Evolutionary conservation across 2,797 vertebrate genomes (phyloP).

Genomic region (Esox lucius): DNA sequence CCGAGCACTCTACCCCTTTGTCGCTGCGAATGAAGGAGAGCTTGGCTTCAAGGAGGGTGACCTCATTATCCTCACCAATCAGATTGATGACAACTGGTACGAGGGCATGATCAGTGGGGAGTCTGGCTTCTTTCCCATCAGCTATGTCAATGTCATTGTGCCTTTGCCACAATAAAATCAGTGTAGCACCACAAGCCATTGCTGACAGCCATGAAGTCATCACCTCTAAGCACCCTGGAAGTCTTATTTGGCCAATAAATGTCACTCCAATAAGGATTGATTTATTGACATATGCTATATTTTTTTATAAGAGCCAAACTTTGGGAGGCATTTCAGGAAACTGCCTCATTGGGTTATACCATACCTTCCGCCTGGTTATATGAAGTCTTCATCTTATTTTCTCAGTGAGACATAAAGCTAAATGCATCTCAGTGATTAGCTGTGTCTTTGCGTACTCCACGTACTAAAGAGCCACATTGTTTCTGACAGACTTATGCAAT

Average conservation of each 20-base stretch:
- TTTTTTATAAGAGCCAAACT: background rate
- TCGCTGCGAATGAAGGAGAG: slow-evolving; percentile 83
- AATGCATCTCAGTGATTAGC: background rate
- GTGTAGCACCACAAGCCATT: background rate
- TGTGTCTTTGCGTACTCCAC: background rate
- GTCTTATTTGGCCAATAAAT: slow-evolving; percentile 1
- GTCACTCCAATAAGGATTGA: background rate
- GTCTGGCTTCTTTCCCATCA: slow-evolving; percentile 87
- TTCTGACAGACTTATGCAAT: background rate
- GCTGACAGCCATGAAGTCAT: background rate
- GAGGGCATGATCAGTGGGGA: slow-evolving; percentile 79
- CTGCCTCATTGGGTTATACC: background rate
- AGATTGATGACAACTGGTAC: slow-evolving; percentile 89
- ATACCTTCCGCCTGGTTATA: background rate
- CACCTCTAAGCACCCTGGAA: background rate
- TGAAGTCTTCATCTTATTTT: background rate
- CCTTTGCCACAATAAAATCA: slow-evolving; percentile 80
- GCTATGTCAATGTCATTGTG: slow-evolving; percentile 87
- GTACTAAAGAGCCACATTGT: background rate
- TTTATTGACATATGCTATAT: background rate
- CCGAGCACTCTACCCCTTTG: slow-evolving; percentile 85
- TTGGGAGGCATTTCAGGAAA: slow-evolving; percentile 1
- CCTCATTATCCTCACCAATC: slow-evolving; percentile 85
- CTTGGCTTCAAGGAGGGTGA: slow-evolving; percentile 88
- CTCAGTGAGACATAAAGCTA: background rate